These are phyloP conservation scores for Tamias sibiricus DNA, from an alignment of 2,113 vertebrate species.

Conservation along the genomic window DNA sequence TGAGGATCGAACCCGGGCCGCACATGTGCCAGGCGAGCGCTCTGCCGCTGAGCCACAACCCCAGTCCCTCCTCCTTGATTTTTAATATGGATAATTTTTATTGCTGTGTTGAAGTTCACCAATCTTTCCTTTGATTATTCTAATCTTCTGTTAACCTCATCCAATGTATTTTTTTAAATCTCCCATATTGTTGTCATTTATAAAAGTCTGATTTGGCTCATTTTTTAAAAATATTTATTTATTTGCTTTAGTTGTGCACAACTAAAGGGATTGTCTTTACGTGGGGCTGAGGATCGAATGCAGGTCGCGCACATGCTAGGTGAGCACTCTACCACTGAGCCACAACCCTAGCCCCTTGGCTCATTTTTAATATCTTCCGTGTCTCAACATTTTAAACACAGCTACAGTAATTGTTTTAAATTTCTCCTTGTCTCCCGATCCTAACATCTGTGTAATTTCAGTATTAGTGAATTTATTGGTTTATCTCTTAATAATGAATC, in stretches of 20 bases:
- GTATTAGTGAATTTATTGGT: background rate
- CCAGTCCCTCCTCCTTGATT: background rate
- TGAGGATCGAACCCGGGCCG: too few species aligned
- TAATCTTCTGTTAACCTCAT: background rate
- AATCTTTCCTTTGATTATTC: background rate
- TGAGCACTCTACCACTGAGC: too few species aligned
- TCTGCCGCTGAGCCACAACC: too few species aligned
- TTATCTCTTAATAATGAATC: background rate
- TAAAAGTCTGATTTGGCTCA: slow-evolving; percentile 1
- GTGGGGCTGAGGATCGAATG: too few species aligned
- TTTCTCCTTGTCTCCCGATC: background rate
- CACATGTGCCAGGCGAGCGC: too few species aligned
- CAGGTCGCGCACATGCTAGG: too few species aligned
- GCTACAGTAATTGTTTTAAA: background rate
- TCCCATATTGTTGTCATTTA: background rate
- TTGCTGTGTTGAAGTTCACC: background rate
- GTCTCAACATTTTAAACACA: background rate
- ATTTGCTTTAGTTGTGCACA: too few species aligned
- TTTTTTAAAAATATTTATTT: too few species aligned
- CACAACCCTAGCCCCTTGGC: too few species aligned
- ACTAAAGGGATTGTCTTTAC: too few species aligned
- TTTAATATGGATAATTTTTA: background rate
- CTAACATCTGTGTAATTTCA: background rate
- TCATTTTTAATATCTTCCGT: background rate
- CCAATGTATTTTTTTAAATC: background rate